Evolutionary conservation across 2,113 vertebrate species (phyloP), one percentile per base, ranked within the genome.

Genomic region (Semicossyphus pulcher): DNA sequence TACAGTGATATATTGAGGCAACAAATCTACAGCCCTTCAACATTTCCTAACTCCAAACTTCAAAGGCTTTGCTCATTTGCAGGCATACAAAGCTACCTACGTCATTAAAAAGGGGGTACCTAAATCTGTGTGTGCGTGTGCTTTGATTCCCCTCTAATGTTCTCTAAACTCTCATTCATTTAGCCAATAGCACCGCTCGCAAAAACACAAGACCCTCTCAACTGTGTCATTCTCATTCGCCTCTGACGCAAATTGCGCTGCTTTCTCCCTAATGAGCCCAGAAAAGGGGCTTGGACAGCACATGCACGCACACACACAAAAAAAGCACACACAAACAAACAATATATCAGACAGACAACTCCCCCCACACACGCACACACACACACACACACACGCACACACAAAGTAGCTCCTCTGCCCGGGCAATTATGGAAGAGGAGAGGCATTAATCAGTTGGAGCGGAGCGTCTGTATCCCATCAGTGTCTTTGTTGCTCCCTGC

Each of bases 401-500:
- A 75, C 66, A 83, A 83, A 87, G 81, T 88, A 81, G 74, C 62
- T 79, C 69, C 77, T 41, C 32, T 71, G 26, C 74, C 36, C 52
- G 39, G n/a, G 78, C 81, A 91, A 91, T 93, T 91, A 91, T 73
- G 49, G 45, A 63, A 39, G 80, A 77, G 70, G 34, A 54, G 57
- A 75, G 64, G 45, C 83, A 86, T 90, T 88, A 90, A 88, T 88
- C 87, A 84, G 80, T 66, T 57, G 69, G 62, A 79, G 84, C 28
- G 34, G 20, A 72, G 81, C 59, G 23, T 78, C 80, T 84, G 63
- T 72, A 47, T 52, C 62, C 67, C 74, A 49, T 90, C 81, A 74
- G 75, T 53, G 77, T 77, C 88, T 92, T 91, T 91, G 89, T 92
- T 83, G 77, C 61, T 61, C 57, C 51, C 53, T 5, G 58, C 56